Percentiles rank a stretch among this genome's conserved stretches.
phyloP scores from a whole-genome alignment of 2,888 invertebrate species.

The Drosophila monieri region DNA sequence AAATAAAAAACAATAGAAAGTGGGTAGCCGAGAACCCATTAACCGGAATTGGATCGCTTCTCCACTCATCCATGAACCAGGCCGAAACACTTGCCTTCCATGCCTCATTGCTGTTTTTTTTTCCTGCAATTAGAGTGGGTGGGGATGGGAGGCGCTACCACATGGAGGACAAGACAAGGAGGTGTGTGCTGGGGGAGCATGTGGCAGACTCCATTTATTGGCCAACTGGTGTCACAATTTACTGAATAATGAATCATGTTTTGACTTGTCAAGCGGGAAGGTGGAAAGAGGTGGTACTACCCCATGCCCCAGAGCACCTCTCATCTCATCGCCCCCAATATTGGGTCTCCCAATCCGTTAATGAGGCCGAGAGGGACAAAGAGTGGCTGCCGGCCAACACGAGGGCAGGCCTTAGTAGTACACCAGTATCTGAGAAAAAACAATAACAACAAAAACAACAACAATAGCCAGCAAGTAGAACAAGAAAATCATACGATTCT shows the following conservation, averaged over 20 bases:
- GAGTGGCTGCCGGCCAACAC: background rate
- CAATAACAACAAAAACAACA: conserved; percentile 12
- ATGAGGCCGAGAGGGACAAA: conserved; percentile 6
- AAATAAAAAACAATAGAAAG: background rate
- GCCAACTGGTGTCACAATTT: background rate
- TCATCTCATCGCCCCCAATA: no score
- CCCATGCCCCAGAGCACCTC: no score
- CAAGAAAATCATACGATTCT: conserved; percentile 71
- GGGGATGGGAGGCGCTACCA: no score
- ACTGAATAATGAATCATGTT: no score
- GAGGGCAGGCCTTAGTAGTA: no score
- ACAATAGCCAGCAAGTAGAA: conserved; percentile 40
- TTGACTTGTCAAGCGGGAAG: no score
- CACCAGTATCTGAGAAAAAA: background rate
- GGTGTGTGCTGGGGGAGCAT: no score
- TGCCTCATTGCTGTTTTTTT: background rate
- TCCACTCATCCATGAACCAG: conserved; percentile 18
- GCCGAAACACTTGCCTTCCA: background rate
- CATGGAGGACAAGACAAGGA: no score
- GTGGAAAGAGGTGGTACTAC: no score
- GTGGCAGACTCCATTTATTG: no score
- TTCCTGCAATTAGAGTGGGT: background rate
- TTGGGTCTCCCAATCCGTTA: background rate
- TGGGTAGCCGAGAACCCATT: background rate
- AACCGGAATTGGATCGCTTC: conserved; percentile 16